A percentile compares a stretch with the other conserved stretches of the same genome.
Conservation (phyloP, 92 coral and sea anemone genomes). For the Muricea muricata region DNA sequence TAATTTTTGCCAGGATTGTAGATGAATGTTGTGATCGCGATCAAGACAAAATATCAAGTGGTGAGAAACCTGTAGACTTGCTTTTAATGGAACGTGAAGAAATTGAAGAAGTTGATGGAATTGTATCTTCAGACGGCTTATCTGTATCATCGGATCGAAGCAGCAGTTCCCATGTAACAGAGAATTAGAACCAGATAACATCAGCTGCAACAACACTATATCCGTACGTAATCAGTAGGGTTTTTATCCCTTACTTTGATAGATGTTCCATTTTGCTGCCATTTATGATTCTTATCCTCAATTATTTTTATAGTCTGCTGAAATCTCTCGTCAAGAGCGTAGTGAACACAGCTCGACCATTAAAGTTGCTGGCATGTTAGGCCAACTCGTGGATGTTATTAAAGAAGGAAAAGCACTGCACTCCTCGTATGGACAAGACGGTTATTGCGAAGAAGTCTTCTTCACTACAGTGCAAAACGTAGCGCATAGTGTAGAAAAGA, state of each 20-base stretch:
- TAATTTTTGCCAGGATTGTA: no score
- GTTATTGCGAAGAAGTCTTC: background rate
- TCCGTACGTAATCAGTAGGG: background rate
- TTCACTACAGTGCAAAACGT: background rate
- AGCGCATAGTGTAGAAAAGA: background rate
- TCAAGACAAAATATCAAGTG: no score
- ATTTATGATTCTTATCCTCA: background rate
- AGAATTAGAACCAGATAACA: background rate
- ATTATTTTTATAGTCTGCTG: background rate
- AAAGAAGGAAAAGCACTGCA: constrained; percentile 4
- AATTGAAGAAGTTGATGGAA: background rate
- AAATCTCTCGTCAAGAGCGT: background rate
- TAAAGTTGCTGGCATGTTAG: background rate
- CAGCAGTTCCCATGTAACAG: background rate
- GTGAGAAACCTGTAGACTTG: no score
- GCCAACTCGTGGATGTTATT: background rate
- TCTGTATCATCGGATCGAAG: background rate
- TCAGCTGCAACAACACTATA: background rate
- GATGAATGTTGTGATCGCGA: background rate
- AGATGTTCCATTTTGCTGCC: background rate
- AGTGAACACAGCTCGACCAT: background rate
- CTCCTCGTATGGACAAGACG: background rate
- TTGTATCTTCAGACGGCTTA: background rate
- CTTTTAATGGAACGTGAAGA: background rate
- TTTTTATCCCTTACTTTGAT: background rate